Evolutionary conservation across 2,888 invertebrate species (phyloP).

Genomic region (Coelogynopora nodosa): DNA sequence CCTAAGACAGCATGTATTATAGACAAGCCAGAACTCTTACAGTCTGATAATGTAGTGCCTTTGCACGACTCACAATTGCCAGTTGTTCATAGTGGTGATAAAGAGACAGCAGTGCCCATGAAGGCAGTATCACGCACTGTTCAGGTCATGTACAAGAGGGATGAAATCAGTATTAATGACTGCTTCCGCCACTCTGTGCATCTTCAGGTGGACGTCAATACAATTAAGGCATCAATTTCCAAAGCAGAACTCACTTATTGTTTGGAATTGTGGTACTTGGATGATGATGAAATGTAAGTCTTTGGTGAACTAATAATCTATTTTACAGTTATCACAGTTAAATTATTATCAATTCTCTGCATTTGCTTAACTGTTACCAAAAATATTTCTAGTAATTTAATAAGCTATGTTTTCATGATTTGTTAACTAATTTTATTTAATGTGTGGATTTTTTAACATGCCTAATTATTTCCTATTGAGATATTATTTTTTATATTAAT

Average conservation of each 20-base stretch:
- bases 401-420: too few species aligned
- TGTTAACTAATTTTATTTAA: too few species aligned
- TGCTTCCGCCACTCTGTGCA: conserved; percentile 36
- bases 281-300: conserved; percentile 32
- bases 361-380: too few species aligned
- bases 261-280: conserved; percentile 34
- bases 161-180: conserved; percentile 20
- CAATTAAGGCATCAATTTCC: not conserved
- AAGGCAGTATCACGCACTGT: conserved; percentile 35
- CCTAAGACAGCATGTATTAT: not conserved
- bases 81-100: not conserved
- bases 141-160: conserved; percentile 35
- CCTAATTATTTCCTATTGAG: too few species aligned
- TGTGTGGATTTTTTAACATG: too few species aligned
- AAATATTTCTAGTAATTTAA: too few species aligned
- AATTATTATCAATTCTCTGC: too few species aligned
- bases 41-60: not conserved
- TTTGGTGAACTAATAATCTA: too few species aligned
- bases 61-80: not conserved
- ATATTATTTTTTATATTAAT: too few species aligned
- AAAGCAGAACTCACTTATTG: conserved; percentile 33
- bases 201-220: conserved; percentile 36
- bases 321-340: too few species aligned
- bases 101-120: not conserved
- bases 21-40: not conserved